Percentiles rank a stretch among this genome's conserved stretches.
Evolutionary conservation across 1,140 invertebrate species (phyloP).

Genomic region (Cydia splendana): DNA sequence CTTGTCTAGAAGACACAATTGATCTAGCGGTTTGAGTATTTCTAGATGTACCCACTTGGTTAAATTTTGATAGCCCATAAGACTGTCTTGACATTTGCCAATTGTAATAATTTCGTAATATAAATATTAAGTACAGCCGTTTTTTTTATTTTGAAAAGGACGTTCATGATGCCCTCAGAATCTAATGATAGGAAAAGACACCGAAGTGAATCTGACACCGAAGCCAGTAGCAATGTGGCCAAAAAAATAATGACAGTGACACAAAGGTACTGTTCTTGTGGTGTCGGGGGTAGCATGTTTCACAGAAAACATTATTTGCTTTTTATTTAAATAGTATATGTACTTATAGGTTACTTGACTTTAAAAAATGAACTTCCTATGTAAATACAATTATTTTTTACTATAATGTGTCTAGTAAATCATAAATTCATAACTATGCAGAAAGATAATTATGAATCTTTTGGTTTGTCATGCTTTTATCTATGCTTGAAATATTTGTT

Average conservation of each 20-base stretch:
- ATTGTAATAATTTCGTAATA: neutral
- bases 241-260: conserved; percentile 53
- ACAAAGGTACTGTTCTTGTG: conserved; percentile 41
- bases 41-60: neutral
- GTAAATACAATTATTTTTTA: too few species aligned
- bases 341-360: too few species aligned
- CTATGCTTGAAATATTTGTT: too few species aligned
- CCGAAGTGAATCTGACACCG: conserved; percentile 57
- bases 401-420: too few species aligned
- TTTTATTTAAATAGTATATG: neutral
- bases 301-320: neutral
- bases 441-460: too few species aligned
- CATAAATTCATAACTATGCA: too few species aligned
- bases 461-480: too few species aligned
- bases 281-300: conserved; percentile 36
- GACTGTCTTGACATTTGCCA: neutral
- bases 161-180: conserved; percentile 55
- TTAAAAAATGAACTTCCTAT: too few species aligned
- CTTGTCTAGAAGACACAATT: neutral
- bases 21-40: neutral
- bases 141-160: conserved; percentile 37
- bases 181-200: conserved; percentile 60
- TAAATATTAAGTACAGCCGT: neutral
- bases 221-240: conserved; percentile 54
- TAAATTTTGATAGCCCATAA: neutral